Percentiles rank a stretch among this genome's conserved stretches.
Conservation (phyloP, 2,888 invertebrate genomes). For the Monoplex corrugatus region DNA sequence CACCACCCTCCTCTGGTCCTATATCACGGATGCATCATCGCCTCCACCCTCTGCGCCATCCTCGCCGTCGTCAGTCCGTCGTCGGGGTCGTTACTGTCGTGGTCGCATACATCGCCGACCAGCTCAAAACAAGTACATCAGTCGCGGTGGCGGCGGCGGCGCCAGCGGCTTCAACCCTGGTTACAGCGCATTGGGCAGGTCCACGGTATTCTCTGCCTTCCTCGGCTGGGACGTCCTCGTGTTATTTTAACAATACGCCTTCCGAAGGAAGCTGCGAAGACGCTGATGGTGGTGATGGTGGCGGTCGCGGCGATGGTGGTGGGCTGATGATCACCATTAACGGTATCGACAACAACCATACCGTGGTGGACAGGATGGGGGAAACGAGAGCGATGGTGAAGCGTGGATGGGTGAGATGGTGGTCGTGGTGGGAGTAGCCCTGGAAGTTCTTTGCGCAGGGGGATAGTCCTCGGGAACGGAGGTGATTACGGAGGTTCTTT, state of each 20-base stretch:
- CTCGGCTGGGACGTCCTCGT: conserved; percentile 48
- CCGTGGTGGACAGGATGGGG: not conserved
- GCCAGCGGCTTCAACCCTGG: conserved; percentile 49
- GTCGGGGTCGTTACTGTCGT: not conserved
- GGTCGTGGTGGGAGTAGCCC: not conserved
- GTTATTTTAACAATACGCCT: conserved; percentile 50
- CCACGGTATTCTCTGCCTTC: conserved; percentile 45
- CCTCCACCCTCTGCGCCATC: conserved; percentile 51
- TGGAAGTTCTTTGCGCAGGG: not conserved
- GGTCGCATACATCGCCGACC: no score
- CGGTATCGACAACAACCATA: not conserved
- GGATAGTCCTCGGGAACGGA: not conserved
- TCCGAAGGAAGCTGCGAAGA: conserved; percentile 43
- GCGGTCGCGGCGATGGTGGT: not conserved
- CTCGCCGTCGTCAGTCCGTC: conserved; percentile 51
- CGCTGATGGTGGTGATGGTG: not conserved
- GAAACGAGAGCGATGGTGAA: not conserved
- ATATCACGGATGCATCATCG: conserved; percentile 54
- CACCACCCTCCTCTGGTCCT: conserved; percentile 54
- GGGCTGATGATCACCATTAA: conserved; percentile 6
- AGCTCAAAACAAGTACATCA: not conserved
- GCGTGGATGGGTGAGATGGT: not conserved
- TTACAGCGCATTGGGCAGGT: conserved; percentile 53
- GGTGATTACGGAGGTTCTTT: no score
- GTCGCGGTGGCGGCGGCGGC: not conserved